Evolutionary conservation across 2,113 vertebrate species (phyloP), one percentile per base, ranked within the genome.

Genomic region (Aptenodytes forsteri): DNA sequence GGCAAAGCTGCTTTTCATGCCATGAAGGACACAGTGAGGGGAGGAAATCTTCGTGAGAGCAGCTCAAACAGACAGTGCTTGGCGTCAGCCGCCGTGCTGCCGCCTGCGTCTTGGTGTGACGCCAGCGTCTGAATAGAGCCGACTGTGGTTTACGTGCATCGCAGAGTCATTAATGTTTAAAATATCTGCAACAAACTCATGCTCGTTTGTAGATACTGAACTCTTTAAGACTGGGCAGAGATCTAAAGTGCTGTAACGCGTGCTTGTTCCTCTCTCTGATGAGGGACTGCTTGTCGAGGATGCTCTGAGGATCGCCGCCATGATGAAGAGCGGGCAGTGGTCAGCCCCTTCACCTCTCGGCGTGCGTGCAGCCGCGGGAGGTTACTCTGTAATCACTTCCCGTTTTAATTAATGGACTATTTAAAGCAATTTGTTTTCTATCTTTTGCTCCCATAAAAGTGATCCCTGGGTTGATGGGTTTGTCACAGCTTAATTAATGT

Each of bases 61-160:
- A 42, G 76, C 50, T 23, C 6, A 6, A 20, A 3, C 4, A 15
- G 50, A 7, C 61, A 11, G 25, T 7, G 67, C 72, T 47, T 49
- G 61, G 84, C 47, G 10, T 13, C 1, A 2, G 8, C 38, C 0
- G 0, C 0, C 0, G n/a, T 6, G 67, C 64, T 80, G 50, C 77
- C 0, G 0, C 6, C 11, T 9, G n/a, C 0, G 0, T 27, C 55
- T 54, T 50, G 79, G 40, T 73, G 50, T 3, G 7, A 36, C 0
- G 21, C 58, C 83, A 66, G 89, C 0, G 0, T 11, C n/a, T 5
- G 20, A 36, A 13, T 9, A 27, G 65, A 62, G 78, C 73, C 0
- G 0, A 5, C 55, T 21, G 58, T 13, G 44, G 3, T 36, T 55
- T 55, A 0, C 10, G 32, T 55, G 69, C 62, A 1, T 32, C 1